phyloP scores from a whole-genome alignment of 2,797 vertebrate species.

The Acomys russatus region DNA sequence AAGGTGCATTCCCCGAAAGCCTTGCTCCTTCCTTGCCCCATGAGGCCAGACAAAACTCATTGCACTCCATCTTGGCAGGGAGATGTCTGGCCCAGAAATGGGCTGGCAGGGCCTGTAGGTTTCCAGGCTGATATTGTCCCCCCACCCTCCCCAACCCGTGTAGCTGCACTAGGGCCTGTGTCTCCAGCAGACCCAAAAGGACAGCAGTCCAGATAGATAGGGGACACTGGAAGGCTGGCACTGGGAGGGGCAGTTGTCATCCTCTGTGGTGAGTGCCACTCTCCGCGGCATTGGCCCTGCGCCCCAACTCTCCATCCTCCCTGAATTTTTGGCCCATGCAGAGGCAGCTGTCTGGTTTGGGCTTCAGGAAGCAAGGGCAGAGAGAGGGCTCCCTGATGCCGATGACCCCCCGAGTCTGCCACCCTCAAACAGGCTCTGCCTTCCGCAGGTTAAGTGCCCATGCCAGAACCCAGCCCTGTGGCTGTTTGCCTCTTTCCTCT shows the following conservation, averaged over 20 bases:
- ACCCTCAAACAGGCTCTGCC: neutral
- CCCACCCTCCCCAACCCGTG: neutral
- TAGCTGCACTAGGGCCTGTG: neutral
- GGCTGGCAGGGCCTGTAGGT: constrained; percentile 63
- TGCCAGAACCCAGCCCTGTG: neutral
- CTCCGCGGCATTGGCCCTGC: neutral
- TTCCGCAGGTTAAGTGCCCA: neutral
- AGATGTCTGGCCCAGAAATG: constrained; percentile 23
- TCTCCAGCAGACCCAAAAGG: neutral
- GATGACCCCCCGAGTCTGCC: neutral
- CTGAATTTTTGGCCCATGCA: neutral
- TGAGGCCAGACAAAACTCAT: constrained; percentile 14
- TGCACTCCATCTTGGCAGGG: constrained; percentile 62
- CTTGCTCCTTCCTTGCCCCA: neutral
- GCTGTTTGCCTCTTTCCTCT: neutral
- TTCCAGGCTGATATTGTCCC: constrained; percentile 53
- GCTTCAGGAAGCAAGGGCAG: neutral
- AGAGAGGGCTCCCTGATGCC: neutral
- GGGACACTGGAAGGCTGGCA: constrained; percentile 3
- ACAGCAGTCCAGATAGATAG: neutral
- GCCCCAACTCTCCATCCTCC: constrained; percentile 16
- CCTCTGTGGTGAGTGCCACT: neutral
- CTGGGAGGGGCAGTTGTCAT: neutral
- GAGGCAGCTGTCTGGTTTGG: neutral
- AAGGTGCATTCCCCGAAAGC: constrained; percentile 60